Evolutionary conservation across 2,113 vertebrate species (phyloP).

Genomic region (Suricata suricatta): DNA sequence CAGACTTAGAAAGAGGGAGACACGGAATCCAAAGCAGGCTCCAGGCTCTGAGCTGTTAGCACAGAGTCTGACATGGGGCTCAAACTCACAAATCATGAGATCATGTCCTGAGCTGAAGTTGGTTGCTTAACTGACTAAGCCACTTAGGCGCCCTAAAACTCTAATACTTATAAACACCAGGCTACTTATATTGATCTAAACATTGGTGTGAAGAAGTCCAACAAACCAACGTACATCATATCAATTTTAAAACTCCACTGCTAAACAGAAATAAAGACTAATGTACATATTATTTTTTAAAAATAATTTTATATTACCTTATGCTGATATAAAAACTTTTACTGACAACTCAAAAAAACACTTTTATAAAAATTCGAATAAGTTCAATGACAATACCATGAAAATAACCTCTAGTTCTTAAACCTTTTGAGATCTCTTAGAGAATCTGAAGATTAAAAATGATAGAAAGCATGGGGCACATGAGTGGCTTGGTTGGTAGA

Average conservation of each 20-base stretch:
- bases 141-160: too few species aligned
- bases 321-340: neutral
- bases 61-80: too few species aligned
- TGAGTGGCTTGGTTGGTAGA: too few species aligned
- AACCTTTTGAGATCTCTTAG: neutral
- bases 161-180: neutral
- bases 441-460: constrained; percentile 11
- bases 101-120: too few species aligned
- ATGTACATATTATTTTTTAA: constrained; percentile 7
- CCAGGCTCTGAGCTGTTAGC: too few species aligned
- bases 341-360: neutral
- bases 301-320: neutral
- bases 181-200: neutral
- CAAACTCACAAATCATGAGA: too few species aligned
- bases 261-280: constrained; percentile 32
- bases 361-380: neutral
- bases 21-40: too few species aligned
- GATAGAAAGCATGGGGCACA: neutral
- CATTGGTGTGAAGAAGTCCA: neutral
- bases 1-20: neutral
- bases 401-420: constrained; percentile 28
- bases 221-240: neutral
- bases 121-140: too few species aligned
- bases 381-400: neutral
- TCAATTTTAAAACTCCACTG: constrained; percentile 6